Evolutionary conservation across 2,113 vertebrate genomes (phyloP), one percentile per base, ranked within the genome.

Genomic region (Casuarius casuarius): DNA sequence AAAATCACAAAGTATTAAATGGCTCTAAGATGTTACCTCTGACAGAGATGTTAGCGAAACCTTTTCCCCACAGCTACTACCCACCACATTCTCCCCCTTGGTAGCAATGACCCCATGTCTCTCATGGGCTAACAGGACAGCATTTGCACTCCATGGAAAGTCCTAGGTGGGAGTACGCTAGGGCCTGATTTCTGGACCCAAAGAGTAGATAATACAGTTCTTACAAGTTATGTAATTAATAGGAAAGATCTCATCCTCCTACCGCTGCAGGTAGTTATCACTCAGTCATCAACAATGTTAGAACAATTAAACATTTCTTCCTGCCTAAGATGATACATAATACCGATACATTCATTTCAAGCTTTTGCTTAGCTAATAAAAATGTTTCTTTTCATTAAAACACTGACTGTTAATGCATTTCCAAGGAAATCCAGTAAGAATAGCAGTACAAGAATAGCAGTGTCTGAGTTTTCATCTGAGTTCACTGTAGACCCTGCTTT

Each of bases 71-170:
- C 10, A 87, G 78, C 56, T 22, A 80, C 21, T 29, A 72, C 17
- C 1, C 3, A 52, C 8, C 9, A 48, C 48, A 10, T 59, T 74
- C 38, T 74, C 28, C 25, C n/a, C 46, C 9, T 54, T 59, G 8
- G 6, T 33, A 56, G 46, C 25, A 63, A n/a, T 78, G 2, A 28
- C 12, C 15, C 26, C 11, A 3, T 19, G 48, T 33, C 38, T 77
- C 0, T 40, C 1, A 0, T 3, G 22, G 46, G n/a, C 52, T 17
- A 17, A 54, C 40, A 21, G 23, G 23, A 21, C 14, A 48, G 14
- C 29, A 72, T 59, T 75, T 75, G 15, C 40, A 42, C 8, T 51
- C 38, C 10, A 29, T 42, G 65, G n/a, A 81, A 51, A 31, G 5
- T 3, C 38, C 14, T 71, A 40, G 42, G 29, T 10, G 56, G 33